phyloP scores from a whole-genome alignment of 2,888 invertebrate species.

The Strigamia maritima region DNA sequence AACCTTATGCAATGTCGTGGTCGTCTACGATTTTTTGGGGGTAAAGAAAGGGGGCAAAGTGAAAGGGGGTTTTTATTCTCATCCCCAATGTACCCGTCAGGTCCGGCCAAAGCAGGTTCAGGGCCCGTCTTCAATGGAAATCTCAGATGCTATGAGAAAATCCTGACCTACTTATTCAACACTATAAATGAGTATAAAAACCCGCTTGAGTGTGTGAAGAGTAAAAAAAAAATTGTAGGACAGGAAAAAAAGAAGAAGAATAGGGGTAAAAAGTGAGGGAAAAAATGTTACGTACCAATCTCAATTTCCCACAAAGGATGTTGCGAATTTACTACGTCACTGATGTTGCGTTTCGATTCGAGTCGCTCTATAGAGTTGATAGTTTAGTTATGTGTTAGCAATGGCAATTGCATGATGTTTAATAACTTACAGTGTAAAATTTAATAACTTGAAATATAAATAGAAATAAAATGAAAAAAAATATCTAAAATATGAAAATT shows the following conservation, averaged over 20 bases:
- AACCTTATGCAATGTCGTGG: no score
- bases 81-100: neutral
- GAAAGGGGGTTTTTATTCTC: neutral
- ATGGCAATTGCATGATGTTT: no score
- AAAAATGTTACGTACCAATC: neutral
- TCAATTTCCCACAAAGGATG: neutral
- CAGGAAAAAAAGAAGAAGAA: neutral
- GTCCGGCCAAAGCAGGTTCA: neutral
- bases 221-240: neutral
- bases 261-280: neutral
- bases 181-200: slow-evolving; percentile 19
- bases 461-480: no score
- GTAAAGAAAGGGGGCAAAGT: neutral
- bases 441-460: no score
- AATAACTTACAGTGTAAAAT: no score
- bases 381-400: neutral
- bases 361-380: no score
- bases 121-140: slow-evolving; percentile 13
- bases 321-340: neutral
- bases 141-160: neutral
- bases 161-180: slow-evolving; percentile 19
- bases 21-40: neutral
- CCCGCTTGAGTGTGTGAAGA: neutral
- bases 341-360: no score
- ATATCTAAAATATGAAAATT: no score